These are phyloP conservation scores for Cassiopea xamachana DNA, from an alignment of 30 jellyfish, hydroid and myxozoan genomes.

Conservation along the genomic window DNA sequence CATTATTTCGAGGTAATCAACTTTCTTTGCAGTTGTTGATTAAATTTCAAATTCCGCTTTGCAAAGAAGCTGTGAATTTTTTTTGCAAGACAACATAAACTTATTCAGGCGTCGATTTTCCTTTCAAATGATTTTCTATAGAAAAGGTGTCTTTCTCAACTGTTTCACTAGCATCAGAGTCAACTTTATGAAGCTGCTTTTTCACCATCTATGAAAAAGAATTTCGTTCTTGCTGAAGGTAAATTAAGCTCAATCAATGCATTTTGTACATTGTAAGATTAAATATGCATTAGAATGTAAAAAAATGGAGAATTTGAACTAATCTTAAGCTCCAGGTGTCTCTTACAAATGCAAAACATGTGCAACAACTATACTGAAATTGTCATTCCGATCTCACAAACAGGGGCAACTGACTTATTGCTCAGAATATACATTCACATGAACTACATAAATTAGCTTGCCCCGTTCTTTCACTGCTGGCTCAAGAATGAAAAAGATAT, in stretches of 20 bases:
- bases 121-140: not conserved
- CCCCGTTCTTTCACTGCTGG: too few relatives aligned
- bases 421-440: too few relatives aligned
- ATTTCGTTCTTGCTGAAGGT: not conserved
- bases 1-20: slow-evolving; percentile 1
- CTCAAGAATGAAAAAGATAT: too few relatives aligned
- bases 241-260: not conserved
- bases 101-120: not conserved
- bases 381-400: too few relatives aligned
- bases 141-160: not conserved
- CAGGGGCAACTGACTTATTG: too few relatives aligned
- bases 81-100: not conserved
- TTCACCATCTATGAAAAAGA: not conserved
- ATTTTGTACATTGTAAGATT: not conserved
- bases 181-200: not conserved
- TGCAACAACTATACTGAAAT: too few relatives aligned
- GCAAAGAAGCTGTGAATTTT: not conserved
- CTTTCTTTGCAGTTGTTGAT: not conserved
- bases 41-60: not conserved
- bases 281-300: not conserved
- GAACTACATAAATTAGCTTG: too few relatives aligned
- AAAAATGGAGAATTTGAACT: not conserved
- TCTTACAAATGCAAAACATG: too few relatives aligned
- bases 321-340: not conserved
- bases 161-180: not conserved